Conservation (phyloP, 2,113 vertebrate genomes). For the Psittacus erithacus region DNA sequence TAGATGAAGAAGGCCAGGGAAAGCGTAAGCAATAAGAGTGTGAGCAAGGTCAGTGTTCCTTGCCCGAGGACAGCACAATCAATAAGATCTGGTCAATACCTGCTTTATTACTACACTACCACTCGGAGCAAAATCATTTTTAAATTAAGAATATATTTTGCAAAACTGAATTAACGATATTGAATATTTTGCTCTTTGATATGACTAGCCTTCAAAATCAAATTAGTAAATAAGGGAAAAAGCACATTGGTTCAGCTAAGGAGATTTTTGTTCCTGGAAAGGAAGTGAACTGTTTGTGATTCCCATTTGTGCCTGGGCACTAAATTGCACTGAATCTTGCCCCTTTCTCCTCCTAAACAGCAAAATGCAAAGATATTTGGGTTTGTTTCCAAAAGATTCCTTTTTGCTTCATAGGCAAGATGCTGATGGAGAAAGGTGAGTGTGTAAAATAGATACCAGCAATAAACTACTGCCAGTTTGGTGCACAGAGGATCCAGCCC, state of each 20-base stretch:
- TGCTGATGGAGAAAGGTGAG: conserved; percentile 14
- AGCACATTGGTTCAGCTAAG: conserved; percentile 70
- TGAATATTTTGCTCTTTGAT: conserved; percentile 90
- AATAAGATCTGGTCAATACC: conserved; percentile 99
- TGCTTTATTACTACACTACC: conserved; percentile 99
- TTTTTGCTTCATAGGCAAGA: conserved; percentile 22
- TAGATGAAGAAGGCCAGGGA: conserved; percentile 88
- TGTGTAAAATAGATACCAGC: conserved; percentile 28
- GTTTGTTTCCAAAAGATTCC: conserved; percentile 37
- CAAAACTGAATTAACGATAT: conserved; percentile 91
- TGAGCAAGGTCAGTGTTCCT: conserved; percentile 93
- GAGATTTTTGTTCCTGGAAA: conserved; percentile 36
- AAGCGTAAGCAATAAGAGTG: conserved; percentile 91
- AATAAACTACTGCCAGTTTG: not conserved
- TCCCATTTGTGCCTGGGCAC: conserved; percentile 38
- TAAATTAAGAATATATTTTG: conserved; percentile 97
- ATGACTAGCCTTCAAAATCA: conserved; percentile 83
- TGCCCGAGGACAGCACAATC: conserved; percentile 97
- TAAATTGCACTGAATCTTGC: conserved; percentile 56
- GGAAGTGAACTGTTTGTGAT: not conserved
- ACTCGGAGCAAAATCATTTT: conserved; percentile 97
- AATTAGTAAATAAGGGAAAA: conserved; percentile 85
- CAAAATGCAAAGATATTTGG: conserved; percentile 42
- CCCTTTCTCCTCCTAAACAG: not conserved
- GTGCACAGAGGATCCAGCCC: rapidly evolving